Evolutionary conservation across 2,113 vertebrate genomes (phyloP), one percentile per base, ranked within the genome.

Genomic region (Triplophysa rosa): DNA sequence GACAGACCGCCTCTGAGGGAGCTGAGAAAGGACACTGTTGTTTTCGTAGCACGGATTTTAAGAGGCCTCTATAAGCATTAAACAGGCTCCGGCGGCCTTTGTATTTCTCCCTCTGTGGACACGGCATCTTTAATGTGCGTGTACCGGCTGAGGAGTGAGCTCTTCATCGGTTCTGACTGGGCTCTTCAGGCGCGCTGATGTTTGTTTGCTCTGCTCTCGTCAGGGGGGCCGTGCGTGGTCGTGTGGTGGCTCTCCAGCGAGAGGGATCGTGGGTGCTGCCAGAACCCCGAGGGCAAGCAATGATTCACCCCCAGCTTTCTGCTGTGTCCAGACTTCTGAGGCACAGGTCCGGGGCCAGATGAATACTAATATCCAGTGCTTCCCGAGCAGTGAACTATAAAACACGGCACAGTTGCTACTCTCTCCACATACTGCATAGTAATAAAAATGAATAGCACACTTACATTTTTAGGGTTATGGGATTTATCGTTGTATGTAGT

Each of bases 251-350:
- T 65, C 63, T 78, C 79, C 79, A 81, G 78, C 12, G 56, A 71
- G 52, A 64, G 65, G 14, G 42, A 78, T 56, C 12, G 37, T 52
- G 54, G 69, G 42, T 69, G 23, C 70, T 83, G 70, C 75, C 71
- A 71, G 67, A 3, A 23, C 56, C 81, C 72, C 45, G 17, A 54
- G 77, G 84, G 67, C 45, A 49, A 67, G 77, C 64, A 72, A 64
- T 80, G 82, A 80, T 59, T 80, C 79, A 83, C 76, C 61, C 29
- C 2, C 33, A 62, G 62, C 74, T 72, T 81, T 82, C 45, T 77
- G 77, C 77, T 75, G 69, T 67, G 81, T 59, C 83, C 82, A 80
- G 77, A 49, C 76, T 79, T 66, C 29, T 64, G 69, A 79, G 42
- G 65, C 67, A 56, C 40, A 58, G 17, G 64, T 70, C 66, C 52